Base-by-base conservation (phyloP, 2,797 vertebrate species). In the Clarias laeviceps region DNA sequence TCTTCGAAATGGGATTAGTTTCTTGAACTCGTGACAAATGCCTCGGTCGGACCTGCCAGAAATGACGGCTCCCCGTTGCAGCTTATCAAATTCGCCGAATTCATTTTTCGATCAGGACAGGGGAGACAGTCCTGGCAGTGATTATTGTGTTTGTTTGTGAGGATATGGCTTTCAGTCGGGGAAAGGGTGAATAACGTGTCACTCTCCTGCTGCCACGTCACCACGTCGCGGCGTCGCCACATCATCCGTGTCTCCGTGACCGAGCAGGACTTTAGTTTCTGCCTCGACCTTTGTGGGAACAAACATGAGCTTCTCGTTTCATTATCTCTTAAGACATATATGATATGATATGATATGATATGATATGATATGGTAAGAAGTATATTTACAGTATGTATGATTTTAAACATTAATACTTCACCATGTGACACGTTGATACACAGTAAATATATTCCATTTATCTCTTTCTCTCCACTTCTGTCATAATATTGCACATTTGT, bases 91-190 rank as follows among this genome's bases (percentile, higher is more conserved):
- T 95, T 94, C 93, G 73, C 87, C 82, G 82, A 94, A 94, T 95
- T 94, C 90, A 94, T 95, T 95, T 95, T 84, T 94, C 93, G 91
- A 92, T 92, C 87, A 89, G 93, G 92, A 94, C 89, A 84, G 90
- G 92, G 93, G 79, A 91, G 93, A 92, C 86, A 91, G 87, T 88
- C 84, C 87, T 89, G 29, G 29, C 50, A 90, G 91, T 94, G 94
- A 95, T 95, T 94, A 94, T 95, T 94, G 91, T 93, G 93, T 94
- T 95, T 95, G 93, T 95, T 95, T 95, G 93, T 93, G 92, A 92
- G 91, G 90, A 91, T 90, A 90, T 92, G 93, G 93, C 94, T 94
- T 94, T 94, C 91, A 93, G 92, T 50, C 89, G 87, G 90, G 88
- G 90, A 89, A 89, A 87, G 87, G 88, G 90, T 87, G 85, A 72